These are phyloP conservation scores for Drepana falcataria DNA, from an alignment of 2,888 invertebrate species.

Conservation along the genomic window DNA sequence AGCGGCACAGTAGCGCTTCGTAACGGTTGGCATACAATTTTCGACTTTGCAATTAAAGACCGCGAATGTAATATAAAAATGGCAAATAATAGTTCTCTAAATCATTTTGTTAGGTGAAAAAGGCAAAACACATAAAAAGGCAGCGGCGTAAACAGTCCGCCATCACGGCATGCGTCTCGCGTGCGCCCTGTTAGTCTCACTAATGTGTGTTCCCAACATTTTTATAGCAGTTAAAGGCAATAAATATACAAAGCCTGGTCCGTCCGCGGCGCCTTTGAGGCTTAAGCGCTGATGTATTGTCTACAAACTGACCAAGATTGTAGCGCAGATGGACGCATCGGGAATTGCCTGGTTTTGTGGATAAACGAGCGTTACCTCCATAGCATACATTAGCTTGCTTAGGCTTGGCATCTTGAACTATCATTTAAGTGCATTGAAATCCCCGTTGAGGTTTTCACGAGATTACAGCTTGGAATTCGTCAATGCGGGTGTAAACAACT, in stretches of 20 bases:
- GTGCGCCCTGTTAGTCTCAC: slow-evolving; percentile 55
- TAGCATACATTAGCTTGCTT: background rate
- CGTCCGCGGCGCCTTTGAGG: slow-evolving; percentile 25
- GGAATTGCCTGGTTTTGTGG: slow-evolving; percentile 11
- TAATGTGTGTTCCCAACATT: slow-evolving; percentile 63
- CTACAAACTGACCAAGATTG: slow-evolving; percentile 28
- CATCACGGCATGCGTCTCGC: slow-evolving; percentile 52
- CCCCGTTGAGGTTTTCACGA: background rate
- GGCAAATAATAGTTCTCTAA: background rate
- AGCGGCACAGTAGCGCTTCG: too few relatives aligned
- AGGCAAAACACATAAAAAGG: slow-evolving; percentile 3
- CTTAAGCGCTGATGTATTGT: slow-evolving; percentile 43
- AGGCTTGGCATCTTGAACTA: too few relatives aligned
- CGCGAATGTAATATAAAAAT: background rate
- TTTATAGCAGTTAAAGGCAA: slow-evolving; percentile 57
- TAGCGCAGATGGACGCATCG: slow-evolving; percentile 15
- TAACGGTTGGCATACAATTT: too few relatives aligned
- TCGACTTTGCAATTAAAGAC: background rate
- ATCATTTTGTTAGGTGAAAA: slow-evolving; percentile 2
- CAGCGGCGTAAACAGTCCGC: slow-evolving; percentile 23
- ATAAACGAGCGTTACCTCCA: slow-evolving; percentile 1
- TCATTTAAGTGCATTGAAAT: too few relatives aligned
- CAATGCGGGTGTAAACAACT: too few relatives aligned
- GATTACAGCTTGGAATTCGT: too few relatives aligned
- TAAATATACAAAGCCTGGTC: slow-evolving; percentile 41